Percentiles rank a stretch among this genome's conserved stretches.
These are phyloP conservation scores for Macrosteles quadrilineatus DNA, from an alignment of 1,140 invertebrate species.

Conservation along the genomic window DNA sequence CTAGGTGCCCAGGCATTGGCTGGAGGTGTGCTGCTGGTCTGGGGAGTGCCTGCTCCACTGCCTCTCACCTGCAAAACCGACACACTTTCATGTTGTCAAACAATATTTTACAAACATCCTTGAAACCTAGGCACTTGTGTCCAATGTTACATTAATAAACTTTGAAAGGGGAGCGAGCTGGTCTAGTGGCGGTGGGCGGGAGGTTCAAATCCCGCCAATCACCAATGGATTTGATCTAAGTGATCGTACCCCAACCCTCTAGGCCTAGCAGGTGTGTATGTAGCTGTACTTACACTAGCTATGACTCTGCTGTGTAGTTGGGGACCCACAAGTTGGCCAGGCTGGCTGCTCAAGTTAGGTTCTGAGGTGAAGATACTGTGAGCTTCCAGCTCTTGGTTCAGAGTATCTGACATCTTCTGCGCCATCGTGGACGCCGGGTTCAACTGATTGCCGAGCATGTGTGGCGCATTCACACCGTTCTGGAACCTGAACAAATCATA, in stretches of 20 bases:
- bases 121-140: too few relatives aligned
- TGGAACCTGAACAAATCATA: constrained; percentile 59
- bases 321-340: constrained; percentile 64
- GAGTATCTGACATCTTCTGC: constrained; percentile 81
- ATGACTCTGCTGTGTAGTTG: constrained; percentile 59
- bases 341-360: constrained; percentile 50
- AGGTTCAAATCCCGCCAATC: too few relatives aligned
- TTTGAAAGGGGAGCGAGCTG: too few relatives aligned
- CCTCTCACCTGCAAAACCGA: constrained; percentile 20
- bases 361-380: constrained; percentile 70
- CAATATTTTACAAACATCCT: too few relatives aligned
- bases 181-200: too few relatives aligned
- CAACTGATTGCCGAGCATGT: constrained; percentile 85
- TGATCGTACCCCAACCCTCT: too few relatives aligned
- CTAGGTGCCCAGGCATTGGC: constrained; percentile 29
- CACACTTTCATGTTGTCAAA: too few relatives aligned
- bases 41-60: constrained; percentile 18
- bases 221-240: too few relatives aligned
- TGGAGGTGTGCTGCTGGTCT: constrained; percentile 17
- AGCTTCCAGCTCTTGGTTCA: constrained; percentile 80
- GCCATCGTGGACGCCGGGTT: constrained; percentile 84
- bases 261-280: too few relatives aligned
- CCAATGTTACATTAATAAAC: too few relatives aligned
- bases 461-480: constrained; percentile 67
- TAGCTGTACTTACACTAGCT: constrained; percentile 52